Conservation (phyloP, 1,140 invertebrate genomes). For the Periplaneta americana region DNA sequence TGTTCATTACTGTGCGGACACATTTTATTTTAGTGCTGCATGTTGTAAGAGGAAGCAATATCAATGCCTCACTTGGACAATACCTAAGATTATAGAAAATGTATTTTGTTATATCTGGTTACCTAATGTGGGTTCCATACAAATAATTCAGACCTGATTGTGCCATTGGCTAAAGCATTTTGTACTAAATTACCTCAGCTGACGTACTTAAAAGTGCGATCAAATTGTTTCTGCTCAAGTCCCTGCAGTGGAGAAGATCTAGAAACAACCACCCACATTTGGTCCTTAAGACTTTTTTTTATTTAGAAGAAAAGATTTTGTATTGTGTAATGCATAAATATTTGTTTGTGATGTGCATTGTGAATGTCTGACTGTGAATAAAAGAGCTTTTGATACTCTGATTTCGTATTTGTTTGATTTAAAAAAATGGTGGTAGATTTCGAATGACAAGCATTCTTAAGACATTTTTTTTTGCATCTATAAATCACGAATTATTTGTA, state of each 20-base stretch:
- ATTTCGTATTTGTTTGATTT: too few relatives aligned
- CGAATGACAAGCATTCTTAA: too few relatives aligned
- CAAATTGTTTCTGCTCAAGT: background rate
- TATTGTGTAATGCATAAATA: conserved; percentile 6
- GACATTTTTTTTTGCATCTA: too few relatives aligned
- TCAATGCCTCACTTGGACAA: background rate
- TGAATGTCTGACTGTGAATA: background rate
- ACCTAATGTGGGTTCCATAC: background rate
- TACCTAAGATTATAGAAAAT: background rate
- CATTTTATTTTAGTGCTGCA: background rate
- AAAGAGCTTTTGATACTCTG: conserved; percentile 10
- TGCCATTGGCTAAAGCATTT: background rate
- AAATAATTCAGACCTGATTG: background rate
- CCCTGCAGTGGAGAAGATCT: background rate
- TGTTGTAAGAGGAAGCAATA: background rate
- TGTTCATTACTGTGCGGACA: background rate
- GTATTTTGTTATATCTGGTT: background rate
- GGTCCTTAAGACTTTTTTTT: background rate
- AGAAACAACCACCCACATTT: background rate
- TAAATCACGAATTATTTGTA: too few relatives aligned
- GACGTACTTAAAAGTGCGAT: conserved; percentile 10
- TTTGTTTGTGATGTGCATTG: conserved; percentile 12
- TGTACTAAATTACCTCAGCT: conserved; percentile 1
- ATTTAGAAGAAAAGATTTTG: conserved; percentile 6
- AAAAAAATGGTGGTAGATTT: too few relatives aligned